Conservation (phyloP, 2,797 vertebrate genomes). For the Coracias cyanogaster region DNA sequence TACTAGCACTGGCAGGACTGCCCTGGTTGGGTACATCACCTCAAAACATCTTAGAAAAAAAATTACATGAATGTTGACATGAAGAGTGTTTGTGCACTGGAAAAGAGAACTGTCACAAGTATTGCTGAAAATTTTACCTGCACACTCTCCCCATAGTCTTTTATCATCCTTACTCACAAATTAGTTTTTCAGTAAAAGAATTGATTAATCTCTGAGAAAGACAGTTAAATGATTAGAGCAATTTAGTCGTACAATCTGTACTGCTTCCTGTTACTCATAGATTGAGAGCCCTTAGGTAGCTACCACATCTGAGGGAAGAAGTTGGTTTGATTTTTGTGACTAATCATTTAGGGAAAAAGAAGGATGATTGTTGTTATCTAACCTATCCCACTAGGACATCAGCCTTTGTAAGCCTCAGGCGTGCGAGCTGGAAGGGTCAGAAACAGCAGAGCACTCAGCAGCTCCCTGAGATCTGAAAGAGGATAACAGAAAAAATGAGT, state of each 20-base stretch:
- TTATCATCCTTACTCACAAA: neutral
- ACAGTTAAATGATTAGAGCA: neutral
- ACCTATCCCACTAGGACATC: neutral
- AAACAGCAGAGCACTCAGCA: neutral
- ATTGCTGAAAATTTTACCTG: neutral
- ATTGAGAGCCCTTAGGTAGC: neutral
- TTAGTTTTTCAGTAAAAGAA: constrained; percentile 17
- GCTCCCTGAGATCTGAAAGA: neutral
- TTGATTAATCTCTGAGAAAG: constrained; percentile 3
- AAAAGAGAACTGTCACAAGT: neutral
- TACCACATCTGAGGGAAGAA: neutral
- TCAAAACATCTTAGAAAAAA: neutral
- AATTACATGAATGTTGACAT: neutral
- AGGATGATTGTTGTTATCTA: neutral
- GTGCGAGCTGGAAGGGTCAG: neutral
- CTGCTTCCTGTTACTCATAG: neutral
- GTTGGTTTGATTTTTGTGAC: neutral
- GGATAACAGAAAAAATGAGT: neutral
- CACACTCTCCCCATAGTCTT: rapidly evolving
- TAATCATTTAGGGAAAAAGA: neutral
- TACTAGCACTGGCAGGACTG: neutral
- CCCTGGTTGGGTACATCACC: neutral
- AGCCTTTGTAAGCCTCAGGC: neutral
- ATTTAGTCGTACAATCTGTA: neutral
- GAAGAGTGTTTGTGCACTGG: neutral